Evolutionary conservation across 2,113 vertebrate genomes (phyloP), one percentile per base, ranked within the genome.

Genomic region (Strix uralensis): DNA sequence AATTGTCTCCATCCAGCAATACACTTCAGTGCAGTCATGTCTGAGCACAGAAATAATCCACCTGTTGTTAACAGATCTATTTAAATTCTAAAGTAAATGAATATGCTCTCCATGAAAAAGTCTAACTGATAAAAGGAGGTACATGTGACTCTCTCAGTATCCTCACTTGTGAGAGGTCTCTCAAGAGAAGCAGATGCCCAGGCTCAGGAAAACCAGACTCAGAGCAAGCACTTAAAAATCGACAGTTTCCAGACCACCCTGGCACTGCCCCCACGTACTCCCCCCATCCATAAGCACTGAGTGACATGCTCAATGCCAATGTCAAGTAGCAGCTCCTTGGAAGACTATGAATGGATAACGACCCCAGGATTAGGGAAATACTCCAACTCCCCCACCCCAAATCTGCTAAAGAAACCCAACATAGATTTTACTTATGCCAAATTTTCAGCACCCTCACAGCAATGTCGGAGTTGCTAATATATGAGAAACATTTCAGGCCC

Each of bases 231-330:
- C 34, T 17, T 4, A 27, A 29, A 55, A 34, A 15, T 4, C 6
- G 0, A 10, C 20, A 3, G 20, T 7, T 79, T 42, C 13, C 61
- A 66, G 46, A 25, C 18, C 5, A 8, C 11, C 10, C 44, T 27
- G 34, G 13, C 34, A 2, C 5, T 83, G 42, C 25, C 38, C 40
- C 10, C 12, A 9, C 7, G 55, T 15, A 3, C 38, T 40, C 34
- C 34, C 12, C 17, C 49, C 36, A 40, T 3, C 26, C 42, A 8
- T 0, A 44, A 38, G 21, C 34, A 15, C 20, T 3, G 3, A 61
- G 44, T 1, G 13, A 59, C 49, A 18, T 0, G 1, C 44, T 54
- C 51, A 23, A 7, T 4, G 40, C 9, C 54, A 10, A 9, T 1
- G 3, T 4, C 17, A 0, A 0, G 11, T 11, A 47, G 54, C 63